Evolutionary conservation across 2,113 vertebrate species (phyloP).

Genomic region (Spizaetus ornatus): DNA sequence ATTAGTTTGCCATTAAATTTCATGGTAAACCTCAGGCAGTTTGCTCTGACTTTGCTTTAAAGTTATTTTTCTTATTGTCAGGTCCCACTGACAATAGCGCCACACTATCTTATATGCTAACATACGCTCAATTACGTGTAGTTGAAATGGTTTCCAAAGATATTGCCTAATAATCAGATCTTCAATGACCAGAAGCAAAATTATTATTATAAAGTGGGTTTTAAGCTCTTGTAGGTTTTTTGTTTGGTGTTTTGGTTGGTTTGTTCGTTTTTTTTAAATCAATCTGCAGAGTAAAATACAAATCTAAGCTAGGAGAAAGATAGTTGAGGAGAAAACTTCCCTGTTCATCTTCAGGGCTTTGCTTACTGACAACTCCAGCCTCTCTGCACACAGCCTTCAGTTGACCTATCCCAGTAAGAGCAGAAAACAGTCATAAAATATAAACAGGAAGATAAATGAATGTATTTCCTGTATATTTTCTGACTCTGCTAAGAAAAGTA

Average conservation of each 20-base stretch:
- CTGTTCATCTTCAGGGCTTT: background rate
- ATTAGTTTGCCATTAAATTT: background rate
- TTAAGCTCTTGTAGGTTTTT: background rate
- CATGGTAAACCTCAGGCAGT: background rate
- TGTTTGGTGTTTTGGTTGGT: no score
- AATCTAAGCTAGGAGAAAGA: background rate
- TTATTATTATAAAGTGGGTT: background rate
- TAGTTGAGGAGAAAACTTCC: background rate
- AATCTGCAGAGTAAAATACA: background rate
- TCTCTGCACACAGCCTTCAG: background rate
- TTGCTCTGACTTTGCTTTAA: background rate
- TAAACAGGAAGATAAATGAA: background rate
- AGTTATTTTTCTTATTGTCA: background rate
- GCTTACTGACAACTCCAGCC: background rate
- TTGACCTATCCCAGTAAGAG: background rate
- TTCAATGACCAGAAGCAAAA: background rate
- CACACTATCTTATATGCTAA: background rate
- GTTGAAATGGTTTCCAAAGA: background rate
- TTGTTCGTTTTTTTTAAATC: no score
- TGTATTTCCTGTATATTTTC: background rate
- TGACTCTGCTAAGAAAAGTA: background rate
- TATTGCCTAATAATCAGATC: background rate
- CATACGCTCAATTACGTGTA: accelerated
- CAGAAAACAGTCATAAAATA: background rate
- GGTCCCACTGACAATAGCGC: background rate